Conservation (phyloP, 2,113 vertebrate genomes). For the Gopherus flavomarginatus region DNA sequence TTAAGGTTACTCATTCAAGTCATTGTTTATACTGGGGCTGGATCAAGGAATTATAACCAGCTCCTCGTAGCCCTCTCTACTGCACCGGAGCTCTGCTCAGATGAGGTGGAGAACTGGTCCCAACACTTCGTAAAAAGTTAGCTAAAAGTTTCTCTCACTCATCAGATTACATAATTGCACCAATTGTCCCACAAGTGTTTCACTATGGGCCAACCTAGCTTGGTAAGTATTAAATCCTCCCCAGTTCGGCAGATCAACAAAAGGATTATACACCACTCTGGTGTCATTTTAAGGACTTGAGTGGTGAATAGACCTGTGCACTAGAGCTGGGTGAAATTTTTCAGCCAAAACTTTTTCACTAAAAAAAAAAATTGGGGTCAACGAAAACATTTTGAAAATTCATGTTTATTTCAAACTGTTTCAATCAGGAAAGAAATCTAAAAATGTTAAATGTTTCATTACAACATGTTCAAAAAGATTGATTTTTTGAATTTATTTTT, state of each 20-base stretch:
- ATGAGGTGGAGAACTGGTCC: background rate
- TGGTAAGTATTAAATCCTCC: background rate
- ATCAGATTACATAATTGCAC: background rate
- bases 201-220: background rate
- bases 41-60: background rate
- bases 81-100: background rate
- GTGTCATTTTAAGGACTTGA: background rate
- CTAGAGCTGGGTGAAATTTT: background rate
- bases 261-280: background rate
- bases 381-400: background rate
- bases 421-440: background rate
- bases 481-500: background rate
- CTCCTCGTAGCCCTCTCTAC: background rate
- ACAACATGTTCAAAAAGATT: background rate
- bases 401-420: background rate
- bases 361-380: background rate
- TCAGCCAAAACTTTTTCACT: background rate
- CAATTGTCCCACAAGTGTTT: background rate
- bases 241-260: background rate
- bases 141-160: background rate
- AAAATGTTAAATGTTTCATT: background rate
- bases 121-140: background rate
- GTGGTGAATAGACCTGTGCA: background rate
- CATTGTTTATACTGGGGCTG: background rate
- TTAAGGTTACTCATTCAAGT: background rate